phyloP scores from a whole-genome alignment of 2,113 vertebrate species.

The Alosa alosa region DNA sequence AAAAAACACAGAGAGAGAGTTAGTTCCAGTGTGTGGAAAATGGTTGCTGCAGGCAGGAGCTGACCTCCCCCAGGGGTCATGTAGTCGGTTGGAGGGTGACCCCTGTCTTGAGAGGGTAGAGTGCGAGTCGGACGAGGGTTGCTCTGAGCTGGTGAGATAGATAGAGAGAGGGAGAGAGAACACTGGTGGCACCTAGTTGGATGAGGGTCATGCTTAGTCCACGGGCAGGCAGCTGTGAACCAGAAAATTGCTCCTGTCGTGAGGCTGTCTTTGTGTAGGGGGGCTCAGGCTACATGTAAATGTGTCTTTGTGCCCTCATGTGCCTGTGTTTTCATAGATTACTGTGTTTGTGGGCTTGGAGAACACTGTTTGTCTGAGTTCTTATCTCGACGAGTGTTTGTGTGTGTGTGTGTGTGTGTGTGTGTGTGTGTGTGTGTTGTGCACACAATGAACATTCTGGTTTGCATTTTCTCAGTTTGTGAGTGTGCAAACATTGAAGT shows the following conservation, averaged over 20 bases:
- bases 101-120: not conserved
- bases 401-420: conserved; percentile 47
- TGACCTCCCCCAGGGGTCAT: conserved; percentile 5
- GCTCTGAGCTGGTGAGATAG: not conserved
- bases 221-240: not conserved
- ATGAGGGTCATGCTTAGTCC: not conserved
- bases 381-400: conserved; percentile 15
- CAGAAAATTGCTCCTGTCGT: not conserved
- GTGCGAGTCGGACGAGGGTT: not conserved
- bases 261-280: not conserved
- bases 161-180: conserved; percentile 5
- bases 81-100: not conserved
- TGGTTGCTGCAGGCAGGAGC: not conserved
- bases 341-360: not conserved
- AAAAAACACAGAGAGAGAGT: not conserved
- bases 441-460: not conserved
- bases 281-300: not conserved
- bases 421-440: conserved; percentile 21
- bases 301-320: not conserved
- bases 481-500: not conserved
- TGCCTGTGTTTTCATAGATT: conserved; percentile 1
- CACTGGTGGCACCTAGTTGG: not conserved
- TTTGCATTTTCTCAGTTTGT: not conserved
- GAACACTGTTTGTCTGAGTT: not conserved
- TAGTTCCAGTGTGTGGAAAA: not conserved